Evolutionary conservation across 1,140 invertebrate genomes (phyloP), one percentile per base, ranked within the genome.

Genomic region (Parapsyche elsis): DNA sequence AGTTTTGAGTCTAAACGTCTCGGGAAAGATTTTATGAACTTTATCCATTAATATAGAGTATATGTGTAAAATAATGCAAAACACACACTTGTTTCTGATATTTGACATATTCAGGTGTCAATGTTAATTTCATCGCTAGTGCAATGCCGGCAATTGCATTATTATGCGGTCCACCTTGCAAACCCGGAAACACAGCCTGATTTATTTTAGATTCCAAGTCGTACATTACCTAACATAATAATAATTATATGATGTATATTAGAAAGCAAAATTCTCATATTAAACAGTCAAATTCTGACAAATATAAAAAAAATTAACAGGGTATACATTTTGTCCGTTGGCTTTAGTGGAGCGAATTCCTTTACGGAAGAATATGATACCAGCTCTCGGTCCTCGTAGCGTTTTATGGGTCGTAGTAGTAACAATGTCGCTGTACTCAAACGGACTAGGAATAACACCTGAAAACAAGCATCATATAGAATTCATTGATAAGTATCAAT

Each of bases 331-430:
- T 12, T 94, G 92, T 0, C 96, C 96, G 85, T 94, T 94, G 78
- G 94, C 91, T 80, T 92, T 92, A 0, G 93, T 90, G 44, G 91
- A 89, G 83, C 91, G 90, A 0, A 96, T 90, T 2, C 96, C 96
- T 90, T 96, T 97, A 57, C 95, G 92, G 90, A 90, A 98, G 89
- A 98, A 98, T 80, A 98, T 97, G 30, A 98, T 91, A 1, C 95
- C 96, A 67, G 96, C 95, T 46, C 96, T 92, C 0, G 97, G 96
- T 0, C 97, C 97, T 83, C 97, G 90, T 19, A 99, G 89, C 7
- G 97, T 98, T 86, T 99, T 99, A 88, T 99, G 97, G 0, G 97
- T 99, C 0, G 98, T 99, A 1, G 97, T 98, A 0, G 95, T 95
- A 7, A 99, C 98, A 85, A 99, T 91, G 88, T 99, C 97, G 85